A percentile compares a stretch with the other conserved stretches of the same genome.
phyloP scores from a whole-genome alignment of 1,140 invertebrate species.

The Drosophila trapezifrons region DNA sequence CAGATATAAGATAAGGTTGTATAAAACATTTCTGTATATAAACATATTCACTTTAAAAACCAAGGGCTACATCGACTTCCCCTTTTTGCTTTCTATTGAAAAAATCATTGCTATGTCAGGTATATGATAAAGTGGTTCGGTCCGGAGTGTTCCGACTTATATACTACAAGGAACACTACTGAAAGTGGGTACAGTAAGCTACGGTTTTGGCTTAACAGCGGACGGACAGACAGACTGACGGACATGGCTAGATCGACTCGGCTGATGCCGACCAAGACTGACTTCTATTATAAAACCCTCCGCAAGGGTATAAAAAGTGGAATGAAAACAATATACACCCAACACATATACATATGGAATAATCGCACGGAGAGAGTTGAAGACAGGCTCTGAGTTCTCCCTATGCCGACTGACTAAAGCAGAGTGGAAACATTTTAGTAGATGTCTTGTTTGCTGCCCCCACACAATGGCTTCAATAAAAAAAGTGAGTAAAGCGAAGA shows the following conservation, averaged over 20 bases:
- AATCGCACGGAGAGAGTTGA: neutral
- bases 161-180: too few relatives aligned
- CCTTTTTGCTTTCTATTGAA: too few relatives aligned
- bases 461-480: constrained; percentile 62
- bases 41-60: neutral
- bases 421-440: constrained; percentile 30
- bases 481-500: constrained; percentile 50
- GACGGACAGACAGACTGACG: too few relatives aligned
- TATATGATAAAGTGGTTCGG: too few relatives aligned
- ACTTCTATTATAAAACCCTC: too few relatives aligned
- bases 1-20: too few relatives aligned
- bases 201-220: too few relatives aligned
- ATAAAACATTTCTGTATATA: neutral
- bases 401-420: constrained; percentile 2
- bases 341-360: neutral
- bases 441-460: constrained; percentile 18
- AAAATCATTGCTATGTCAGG: too few relatives aligned
- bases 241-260: neutral
- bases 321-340: neutral
- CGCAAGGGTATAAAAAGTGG: neutral
- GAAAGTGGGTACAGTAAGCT: too few relatives aligned
- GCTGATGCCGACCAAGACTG: neutral
- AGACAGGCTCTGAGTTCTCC: neutral
- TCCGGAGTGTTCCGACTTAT: too few relatives aligned
- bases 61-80: neutral